phyloP scores from a whole-genome alignment of 64 coral and sea anemone genomes.

The Astreopora myriophthalma region DNA sequence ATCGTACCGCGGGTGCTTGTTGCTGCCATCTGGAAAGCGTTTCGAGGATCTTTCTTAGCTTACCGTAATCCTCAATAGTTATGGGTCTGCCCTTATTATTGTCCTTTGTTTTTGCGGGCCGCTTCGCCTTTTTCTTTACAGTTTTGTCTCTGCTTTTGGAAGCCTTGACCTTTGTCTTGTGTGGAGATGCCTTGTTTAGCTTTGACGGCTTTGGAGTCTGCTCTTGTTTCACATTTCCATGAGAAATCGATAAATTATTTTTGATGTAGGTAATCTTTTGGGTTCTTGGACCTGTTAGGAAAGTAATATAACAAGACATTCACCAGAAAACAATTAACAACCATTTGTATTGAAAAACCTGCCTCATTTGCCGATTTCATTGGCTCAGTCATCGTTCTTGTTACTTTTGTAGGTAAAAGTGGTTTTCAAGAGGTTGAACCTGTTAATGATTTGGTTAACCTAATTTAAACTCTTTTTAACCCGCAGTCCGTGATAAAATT shows the following conservation, averaged over 20 bases:
- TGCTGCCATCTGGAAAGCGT: slow-evolving; percentile 16
- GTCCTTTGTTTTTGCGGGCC: not conserved
- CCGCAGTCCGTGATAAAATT: too few species aligned
- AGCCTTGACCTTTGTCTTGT: not conserved
- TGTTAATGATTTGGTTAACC: too few species aligned
- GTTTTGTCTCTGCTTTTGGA: not conserved
- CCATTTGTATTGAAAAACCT: too few species aligned
- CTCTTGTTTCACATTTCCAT: not conserved
- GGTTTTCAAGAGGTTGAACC: too few species aligned
- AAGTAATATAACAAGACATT: not conserved
- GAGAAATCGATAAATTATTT: not conserved
- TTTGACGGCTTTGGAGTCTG: not conserved
- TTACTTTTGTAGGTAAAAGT: too few species aligned
- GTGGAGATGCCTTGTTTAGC: not conserved
- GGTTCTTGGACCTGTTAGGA: not conserved
- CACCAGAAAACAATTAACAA: not conserved
- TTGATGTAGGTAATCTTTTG: slow-evolving; percentile 22
- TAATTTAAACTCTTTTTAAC: too few species aligned
- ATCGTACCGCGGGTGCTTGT: not conserved
- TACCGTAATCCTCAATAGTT: slow-evolving; percentile 5
- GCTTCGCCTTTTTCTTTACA: not conserved
- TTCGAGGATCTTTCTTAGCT: slow-evolving; percentile 20
- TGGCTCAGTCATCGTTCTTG: too few species aligned
- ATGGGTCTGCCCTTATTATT: not conserved
- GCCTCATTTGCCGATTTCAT: too few species aligned